Conservation (phyloP, 2,888 invertebrate genomes). For the Tetanocera ferruginea region DNA sequence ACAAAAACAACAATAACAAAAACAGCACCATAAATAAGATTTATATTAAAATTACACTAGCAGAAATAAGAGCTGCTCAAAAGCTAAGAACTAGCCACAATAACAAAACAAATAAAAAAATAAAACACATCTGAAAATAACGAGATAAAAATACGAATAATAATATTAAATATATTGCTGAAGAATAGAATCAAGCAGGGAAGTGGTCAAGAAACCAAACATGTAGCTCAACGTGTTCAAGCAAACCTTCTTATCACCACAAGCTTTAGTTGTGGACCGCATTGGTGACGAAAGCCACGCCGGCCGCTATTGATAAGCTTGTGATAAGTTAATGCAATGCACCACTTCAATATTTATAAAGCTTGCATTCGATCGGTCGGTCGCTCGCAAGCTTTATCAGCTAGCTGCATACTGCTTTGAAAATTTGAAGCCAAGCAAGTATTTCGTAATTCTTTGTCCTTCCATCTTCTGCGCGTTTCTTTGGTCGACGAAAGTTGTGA, state of each 20-base stretch:
- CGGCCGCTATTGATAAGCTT: neutral
- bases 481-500: neutral
- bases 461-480: neutral
- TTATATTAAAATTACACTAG: slow-evolving; percentile 17
- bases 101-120: neutral
- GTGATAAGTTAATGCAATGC: neutral
- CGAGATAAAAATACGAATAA: neutral
- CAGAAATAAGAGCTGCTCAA: neutral
- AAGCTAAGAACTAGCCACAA: neutral
- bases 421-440: neutral
- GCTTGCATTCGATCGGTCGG: neutral
- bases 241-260: neutral
- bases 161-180: neutral
- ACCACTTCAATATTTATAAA: neutral
- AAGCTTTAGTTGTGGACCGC: neutral
- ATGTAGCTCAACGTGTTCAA: neutral
- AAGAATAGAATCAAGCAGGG: neutral
- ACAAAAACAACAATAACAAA: slow-evolving; percentile 24
- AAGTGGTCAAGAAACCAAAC: slow-evolving; percentile 16
- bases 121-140: neutral
- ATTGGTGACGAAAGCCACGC: neutral
- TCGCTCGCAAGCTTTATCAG: neutral
- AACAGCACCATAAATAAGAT: slow-evolving; percentile 2
- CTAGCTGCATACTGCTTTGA: neutral
- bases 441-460: neutral